Percentiles rank a stretch among this genome's conserved stretches.
phyloP scores from a whole-genome alignment of 2,888 invertebrate genomes.

The Tridacna gigas region DNA sequence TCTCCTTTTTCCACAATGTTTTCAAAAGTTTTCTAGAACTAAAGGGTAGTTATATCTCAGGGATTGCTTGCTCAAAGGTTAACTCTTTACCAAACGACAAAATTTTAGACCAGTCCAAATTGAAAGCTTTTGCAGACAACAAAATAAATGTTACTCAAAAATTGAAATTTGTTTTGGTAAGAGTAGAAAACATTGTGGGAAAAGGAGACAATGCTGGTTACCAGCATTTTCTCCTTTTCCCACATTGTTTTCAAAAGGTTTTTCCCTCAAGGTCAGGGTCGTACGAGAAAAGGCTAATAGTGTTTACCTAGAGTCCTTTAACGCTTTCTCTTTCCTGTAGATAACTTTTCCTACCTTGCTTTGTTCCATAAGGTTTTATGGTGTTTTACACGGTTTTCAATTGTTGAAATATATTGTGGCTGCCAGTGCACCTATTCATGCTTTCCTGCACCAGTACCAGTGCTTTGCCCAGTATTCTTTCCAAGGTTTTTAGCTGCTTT shows the following conservation, averaged over 20 bases:
- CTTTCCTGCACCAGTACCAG: too few relatives aligned
- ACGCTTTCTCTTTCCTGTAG: too few relatives aligned
- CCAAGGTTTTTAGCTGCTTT: too few relatives aligned
- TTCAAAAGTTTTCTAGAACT: neutral
- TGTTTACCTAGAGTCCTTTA: too few relatives aligned
- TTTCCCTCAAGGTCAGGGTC: neutral
- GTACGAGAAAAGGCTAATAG: too few relatives aligned
- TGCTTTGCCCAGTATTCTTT: too few relatives aligned
- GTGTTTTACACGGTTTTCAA: too few relatives aligned
- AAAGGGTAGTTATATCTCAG: neutral
- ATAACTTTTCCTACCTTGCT: too few relatives aligned
- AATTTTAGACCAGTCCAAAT: neutral
- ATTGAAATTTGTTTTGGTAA: neutral
- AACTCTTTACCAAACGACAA: neutral
- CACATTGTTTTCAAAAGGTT: constrained; percentile 10
- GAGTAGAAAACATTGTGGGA: constrained; percentile 14
- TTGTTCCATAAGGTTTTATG: too few relatives aligned
- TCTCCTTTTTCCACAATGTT: neutral
- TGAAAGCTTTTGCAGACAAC: neutral
- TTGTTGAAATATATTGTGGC: too few relatives aligned
- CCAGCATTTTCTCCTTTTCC: constrained; percentile 9
- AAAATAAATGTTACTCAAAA: neutral
- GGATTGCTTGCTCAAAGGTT: neutral
- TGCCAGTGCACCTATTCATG: too few relatives aligned
- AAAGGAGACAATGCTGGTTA: constrained; percentile 4